phyloP scores from a whole-genome alignment of 1,140 invertebrate genomes.

The Drosophila baimaii region DNA sequence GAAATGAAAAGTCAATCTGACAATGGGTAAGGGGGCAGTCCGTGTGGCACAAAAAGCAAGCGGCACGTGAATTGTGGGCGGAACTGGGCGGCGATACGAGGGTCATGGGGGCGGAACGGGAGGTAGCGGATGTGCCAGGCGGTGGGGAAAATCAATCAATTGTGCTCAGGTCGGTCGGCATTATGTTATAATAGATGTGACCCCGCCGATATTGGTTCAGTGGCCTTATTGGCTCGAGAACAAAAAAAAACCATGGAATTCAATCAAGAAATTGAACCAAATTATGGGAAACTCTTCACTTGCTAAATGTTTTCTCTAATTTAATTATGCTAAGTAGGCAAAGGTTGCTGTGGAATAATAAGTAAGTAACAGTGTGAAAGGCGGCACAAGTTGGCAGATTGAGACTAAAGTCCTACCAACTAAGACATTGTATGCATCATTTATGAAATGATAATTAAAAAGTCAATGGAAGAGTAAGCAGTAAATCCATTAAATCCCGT shows the following conservation, averaged over 20 bases:
- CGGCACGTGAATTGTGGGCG: slow-evolving; percentile 49
- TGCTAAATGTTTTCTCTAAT: slow-evolving; percentile 14
- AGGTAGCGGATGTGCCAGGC: slow-evolving; percentile 7
- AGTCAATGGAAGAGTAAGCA: background rate
- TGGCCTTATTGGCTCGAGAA: slow-evolving; percentile 19
- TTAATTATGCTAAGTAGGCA: slow-evolving; percentile 32
- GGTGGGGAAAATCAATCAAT: slow-evolving; percentile 50
- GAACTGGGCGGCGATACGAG: background rate
- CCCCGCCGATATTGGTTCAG: slow-evolving; percentile 42
- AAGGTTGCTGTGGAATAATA: slow-evolving; percentile 5
- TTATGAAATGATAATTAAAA: background rate
- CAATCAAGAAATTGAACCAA: slow-evolving; percentile 30
- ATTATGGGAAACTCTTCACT: slow-evolving; percentile 50
- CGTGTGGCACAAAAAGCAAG: slow-evolving; percentile 45
- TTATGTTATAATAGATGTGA: slow-evolving; percentile 59
- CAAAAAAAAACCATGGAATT: slow-evolving; percentile 3
- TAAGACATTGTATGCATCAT: background rate
- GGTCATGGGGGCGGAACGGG: background rate
- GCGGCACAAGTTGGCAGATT: too few relatives aligned
- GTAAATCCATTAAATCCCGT: slow-evolving; percentile 9
- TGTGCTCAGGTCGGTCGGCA: slow-evolving; percentile 25
- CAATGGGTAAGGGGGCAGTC: slow-evolving; percentile 39
- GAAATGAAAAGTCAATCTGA: slow-evolving; percentile 61
- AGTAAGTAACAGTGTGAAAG: background rate
- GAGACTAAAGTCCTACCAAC: background rate